These are phyloP conservation scores for Drosophila phalerata DNA, from an alignment of 2,888 invertebrate genomes.

Conservation along the genomic window DNA sequence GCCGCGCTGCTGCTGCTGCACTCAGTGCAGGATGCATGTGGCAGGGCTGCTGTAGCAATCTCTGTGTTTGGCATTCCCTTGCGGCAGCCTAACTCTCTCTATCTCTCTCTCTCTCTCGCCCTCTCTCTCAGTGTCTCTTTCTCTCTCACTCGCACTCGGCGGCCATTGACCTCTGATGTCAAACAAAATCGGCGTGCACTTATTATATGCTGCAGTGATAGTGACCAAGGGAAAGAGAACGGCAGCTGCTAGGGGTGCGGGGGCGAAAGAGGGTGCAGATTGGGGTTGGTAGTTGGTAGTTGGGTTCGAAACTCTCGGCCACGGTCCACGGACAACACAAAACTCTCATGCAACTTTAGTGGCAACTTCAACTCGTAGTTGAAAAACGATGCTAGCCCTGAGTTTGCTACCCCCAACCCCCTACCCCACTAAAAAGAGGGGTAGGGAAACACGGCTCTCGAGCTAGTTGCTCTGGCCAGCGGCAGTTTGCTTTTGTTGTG, in stretches of 20 bases:
- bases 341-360: conserved; percentile 42
- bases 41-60: conserved; percentile 44
- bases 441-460: background rate
- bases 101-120: conserved; percentile 11
- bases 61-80: conserved; percentile 63
- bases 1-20: conserved; percentile 42
- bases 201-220: conserved; percentile 61
- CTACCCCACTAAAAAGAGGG: background rate
- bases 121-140: background rate
- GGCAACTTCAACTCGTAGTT: conserved; percentile 47
- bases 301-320: conserved; percentile 58
- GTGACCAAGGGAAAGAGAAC: conserved; percentile 15
- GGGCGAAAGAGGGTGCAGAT: background rate
- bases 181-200: conserved; percentile 80
- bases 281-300: no score
- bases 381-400: conserved; percentile 41
- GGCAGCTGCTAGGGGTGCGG: conserved; percentile 2
- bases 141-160: conserved; percentile 26
- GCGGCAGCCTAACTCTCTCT: conserved; percentile 38
- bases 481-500: conserved; percentile 78
- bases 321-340: conserved; percentile 40
- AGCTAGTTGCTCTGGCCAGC: conserved; percentile 60
- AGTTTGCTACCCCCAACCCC: conserved; percentile 5
- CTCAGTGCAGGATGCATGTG: conserved; percentile 65
- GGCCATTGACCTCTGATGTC: conserved; percentile 82